Evolutionary conservation across 2,113 vertebrate species (phyloP).

Genomic region (Camarhynchus parvulus): DNA sequence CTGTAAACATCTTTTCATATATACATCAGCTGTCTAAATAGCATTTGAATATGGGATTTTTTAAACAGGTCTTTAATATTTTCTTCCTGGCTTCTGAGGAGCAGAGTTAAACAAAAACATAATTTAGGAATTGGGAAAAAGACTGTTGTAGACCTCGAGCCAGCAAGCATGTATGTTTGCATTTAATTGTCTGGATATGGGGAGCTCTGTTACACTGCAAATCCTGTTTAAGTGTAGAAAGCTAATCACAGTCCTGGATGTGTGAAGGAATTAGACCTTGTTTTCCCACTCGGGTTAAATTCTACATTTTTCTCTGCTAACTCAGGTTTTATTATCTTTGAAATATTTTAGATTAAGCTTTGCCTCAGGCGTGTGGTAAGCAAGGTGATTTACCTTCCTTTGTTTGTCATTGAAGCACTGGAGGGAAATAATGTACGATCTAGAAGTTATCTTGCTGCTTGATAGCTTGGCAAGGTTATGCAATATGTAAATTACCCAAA

Average conservation of each 20-base stretch:
- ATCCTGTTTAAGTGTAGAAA: neutral
- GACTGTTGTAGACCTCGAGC: neutral
- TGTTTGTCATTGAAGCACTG: constrained; percentile 1
- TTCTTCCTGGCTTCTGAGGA: neutral
- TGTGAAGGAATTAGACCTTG: constrained; percentile 1
- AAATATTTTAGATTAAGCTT: neutral
- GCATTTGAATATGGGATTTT: neutral
- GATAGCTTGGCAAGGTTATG: neutral
- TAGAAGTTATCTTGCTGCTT: neutral
- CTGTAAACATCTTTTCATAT: neutral
- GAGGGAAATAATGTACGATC: neutral
- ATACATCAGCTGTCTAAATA: neutral
- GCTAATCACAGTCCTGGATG: neutral
- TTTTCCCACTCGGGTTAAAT: neutral
- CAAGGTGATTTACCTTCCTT: constrained; percentile 26
- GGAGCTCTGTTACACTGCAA: neutral
- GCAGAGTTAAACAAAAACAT: neutral
- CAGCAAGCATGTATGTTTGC: neutral
- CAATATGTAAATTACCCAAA: neutral
- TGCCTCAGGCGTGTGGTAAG: neutral
- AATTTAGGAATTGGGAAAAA: neutral
- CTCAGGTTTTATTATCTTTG: constrained; percentile 2
- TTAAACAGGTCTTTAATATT: neutral
- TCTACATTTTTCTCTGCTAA: neutral
- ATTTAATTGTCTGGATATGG: neutral